A percentile compares a stretch with the other conserved stretches of the same genome.
Conservation (phyloP, 2,113 vertebrate genomes). For the Ciconia maguari region DNA sequence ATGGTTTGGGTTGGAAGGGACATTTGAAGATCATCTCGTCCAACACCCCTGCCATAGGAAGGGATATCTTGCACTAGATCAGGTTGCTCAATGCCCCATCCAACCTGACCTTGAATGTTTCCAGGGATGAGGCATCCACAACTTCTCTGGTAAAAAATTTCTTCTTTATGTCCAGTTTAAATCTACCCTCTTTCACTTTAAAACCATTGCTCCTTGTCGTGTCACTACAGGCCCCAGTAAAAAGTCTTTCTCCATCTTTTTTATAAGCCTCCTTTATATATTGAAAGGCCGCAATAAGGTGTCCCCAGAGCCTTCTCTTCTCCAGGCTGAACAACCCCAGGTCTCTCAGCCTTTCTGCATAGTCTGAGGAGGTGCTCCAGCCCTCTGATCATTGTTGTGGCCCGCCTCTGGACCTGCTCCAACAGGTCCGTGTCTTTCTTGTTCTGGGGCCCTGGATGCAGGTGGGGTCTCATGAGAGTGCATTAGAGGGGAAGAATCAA, state of each 20-base stretch:
- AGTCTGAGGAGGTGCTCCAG: background rate
- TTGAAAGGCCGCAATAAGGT: background rate
- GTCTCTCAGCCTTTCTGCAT: background rate
- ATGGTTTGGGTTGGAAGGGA: background rate
- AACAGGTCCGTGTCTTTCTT: background rate
- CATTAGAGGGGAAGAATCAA: background rate
- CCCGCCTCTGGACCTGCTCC: background rate
- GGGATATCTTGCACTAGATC: background rate
- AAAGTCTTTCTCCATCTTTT: background rate
- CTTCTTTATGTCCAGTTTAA: background rate
- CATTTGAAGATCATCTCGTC: background rate
- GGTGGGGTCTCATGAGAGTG: background rate
- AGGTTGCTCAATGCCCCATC: background rate
- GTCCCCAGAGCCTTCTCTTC: background rate
- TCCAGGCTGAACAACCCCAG: background rate
- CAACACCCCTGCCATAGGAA: background rate
- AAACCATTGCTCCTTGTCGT: background rate
- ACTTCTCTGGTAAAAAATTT: background rate
- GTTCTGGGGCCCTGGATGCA: background rate
- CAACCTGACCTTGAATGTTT: background rate
- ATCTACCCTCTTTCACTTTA: background rate
- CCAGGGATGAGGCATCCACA: background rate
- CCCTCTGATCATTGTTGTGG: fast-evolving
- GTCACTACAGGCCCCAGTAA: background rate
- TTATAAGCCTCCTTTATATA: background rate